phyloP scores from a whole-genome alignment of 2,888 invertebrate species.

The Limnephilus auricula region DNA sequence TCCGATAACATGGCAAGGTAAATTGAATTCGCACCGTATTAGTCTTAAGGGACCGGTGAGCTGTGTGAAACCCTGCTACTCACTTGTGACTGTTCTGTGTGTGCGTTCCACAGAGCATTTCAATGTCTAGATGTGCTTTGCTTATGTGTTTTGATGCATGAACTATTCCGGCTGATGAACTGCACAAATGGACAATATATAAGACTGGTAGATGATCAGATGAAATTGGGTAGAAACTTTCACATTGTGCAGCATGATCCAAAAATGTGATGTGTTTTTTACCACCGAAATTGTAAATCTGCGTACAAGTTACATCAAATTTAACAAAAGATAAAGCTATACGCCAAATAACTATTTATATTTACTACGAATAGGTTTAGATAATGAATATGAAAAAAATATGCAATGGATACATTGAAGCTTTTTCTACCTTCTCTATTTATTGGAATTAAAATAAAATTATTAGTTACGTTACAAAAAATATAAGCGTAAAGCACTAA shows the following conservation, averaged over 20 bases:
- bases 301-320: too few species aligned
- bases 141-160: neutral
- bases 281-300: too few species aligned
- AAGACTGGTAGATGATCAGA: neutral
- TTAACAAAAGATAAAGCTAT: too few species aligned
- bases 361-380: too few species aligned
- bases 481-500: too few species aligned
- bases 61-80: conserved; percentile 12
- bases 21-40: conserved; percentile 40
- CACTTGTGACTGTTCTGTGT: neutral
- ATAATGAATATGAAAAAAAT: too few species aligned
- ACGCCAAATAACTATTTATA: too few species aligned
- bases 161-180: neutral
- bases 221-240: neutral
- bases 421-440: too few species aligned
- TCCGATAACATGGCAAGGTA: conserved; percentile 37
- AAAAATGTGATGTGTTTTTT: too few species aligned
- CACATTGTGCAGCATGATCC: neutral
- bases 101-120: neutral
- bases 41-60: conserved; percentile 27
- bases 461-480: too few species aligned
- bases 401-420: too few species aligned
- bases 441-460: too few species aligned
- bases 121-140: neutral
- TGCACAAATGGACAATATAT: neutral